phyloP scores from a whole-genome alignment of 1,140 invertebrate genomes.

The Cydia pomonella region DNA sequence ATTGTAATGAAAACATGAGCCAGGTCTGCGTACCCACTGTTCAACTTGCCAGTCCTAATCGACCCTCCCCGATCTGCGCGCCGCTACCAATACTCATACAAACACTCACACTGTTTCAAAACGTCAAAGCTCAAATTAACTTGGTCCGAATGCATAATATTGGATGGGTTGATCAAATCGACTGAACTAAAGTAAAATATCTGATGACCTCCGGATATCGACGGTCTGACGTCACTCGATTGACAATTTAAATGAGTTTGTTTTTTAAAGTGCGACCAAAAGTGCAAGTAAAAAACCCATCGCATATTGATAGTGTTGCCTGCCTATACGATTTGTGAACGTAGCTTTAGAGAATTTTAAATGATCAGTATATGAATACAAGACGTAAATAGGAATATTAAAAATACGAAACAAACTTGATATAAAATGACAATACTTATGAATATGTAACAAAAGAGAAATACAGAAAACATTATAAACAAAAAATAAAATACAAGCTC shows the following conservation, averaged over 20 bases:
- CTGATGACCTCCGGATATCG: constrained; percentile 56
- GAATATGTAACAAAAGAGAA: too few relatives aligned
- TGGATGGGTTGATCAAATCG: constrained; percentile 40
- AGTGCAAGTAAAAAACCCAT: constrained; percentile 28
- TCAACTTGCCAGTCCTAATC: constrained; percentile 46
- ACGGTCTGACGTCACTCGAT: constrained; percentile 40
- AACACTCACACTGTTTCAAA: constrained; percentile 32
- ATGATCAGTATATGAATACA: neutral
- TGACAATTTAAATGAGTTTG: constrained; percentile 41
- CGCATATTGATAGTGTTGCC: constrained; percentile 1
- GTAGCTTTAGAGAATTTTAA: neutral
- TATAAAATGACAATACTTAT: too few relatives aligned
- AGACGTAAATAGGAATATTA: neutral
- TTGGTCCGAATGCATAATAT: constrained; percentile 48
- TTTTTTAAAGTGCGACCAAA: constrained; percentile 7
- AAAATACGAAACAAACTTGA: too few relatives aligned
- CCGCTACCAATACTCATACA: constrained; percentile 34
- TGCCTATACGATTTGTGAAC: neutral
- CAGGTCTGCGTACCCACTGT: constrained; percentile 54
- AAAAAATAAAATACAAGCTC: neutral
- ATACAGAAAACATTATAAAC: neutral
- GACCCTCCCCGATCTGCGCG: constrained; percentile 46
- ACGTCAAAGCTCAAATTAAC: constrained; percentile 41
- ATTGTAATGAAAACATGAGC: constrained; percentile 73
- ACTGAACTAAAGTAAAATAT: constrained; percentile 45